Evolutionary conservation across 2,888 invertebrate species (phyloP), one percentile per base, ranked within the genome.

Genomic region (Eupithecia abbreviata): DNA sequence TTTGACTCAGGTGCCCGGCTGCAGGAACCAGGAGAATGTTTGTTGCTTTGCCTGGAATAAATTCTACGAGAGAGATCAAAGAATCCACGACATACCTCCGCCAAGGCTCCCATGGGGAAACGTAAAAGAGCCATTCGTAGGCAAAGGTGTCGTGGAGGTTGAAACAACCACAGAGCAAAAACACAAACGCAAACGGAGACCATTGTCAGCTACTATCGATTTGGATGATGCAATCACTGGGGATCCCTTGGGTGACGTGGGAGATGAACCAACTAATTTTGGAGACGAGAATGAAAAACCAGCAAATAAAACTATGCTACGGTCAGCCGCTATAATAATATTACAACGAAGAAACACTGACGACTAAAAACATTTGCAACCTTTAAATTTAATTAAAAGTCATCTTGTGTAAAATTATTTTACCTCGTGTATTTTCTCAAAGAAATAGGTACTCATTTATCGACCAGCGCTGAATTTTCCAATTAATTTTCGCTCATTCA

Each of bases 21-120:
- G 94, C 82, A 91, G 88, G 81, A 84, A 88, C 73, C 89, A 86
- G 70, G 77, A 85, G 4, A 88, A 91, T 72, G 93, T 95, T 4
- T 95, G 94, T 82, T 95, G 94, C 77, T 93, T 94, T 66, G 85
- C 85, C 3, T 94, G 92, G 93, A 93, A 93, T 77, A 85, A 84
- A 18, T 92, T 78, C 78, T 69, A 69, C 18, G 18, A 83, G 85
- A 77, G 85, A 47, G 69, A 69, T 90, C 0, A 86, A 87, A 71
- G 92, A 93, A 70, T 80, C 86, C 80, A 85, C 47, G 45, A 30
- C 47, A 47, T 69, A 2, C 5, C 45, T 30, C 12, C n/a, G 12
- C 10, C 12, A 49, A 45, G 69, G n/a, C 47, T 47, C 1, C 69
- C 69, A 10, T 69, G 69, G 0, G 93, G 94, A 93, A 73, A 81